A percentile compares a stretch with the other conserved stretches of the same genome.
Conservation (phyloP, 1,140 invertebrate genomes). For the Drosophila littoralis region DNA sequence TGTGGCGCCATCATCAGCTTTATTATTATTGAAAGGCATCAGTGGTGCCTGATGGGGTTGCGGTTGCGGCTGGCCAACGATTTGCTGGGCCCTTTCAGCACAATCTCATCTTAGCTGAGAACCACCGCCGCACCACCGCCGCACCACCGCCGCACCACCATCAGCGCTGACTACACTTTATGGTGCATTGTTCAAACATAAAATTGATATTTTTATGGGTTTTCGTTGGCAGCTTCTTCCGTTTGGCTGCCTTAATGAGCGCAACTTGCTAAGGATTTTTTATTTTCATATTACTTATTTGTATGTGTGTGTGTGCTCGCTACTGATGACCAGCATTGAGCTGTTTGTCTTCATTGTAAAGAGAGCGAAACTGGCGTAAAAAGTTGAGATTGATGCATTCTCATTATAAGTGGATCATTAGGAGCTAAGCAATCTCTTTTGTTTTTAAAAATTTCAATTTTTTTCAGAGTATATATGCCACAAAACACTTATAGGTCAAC, state of each 20-base stretch:
- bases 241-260: constrained; percentile 32
- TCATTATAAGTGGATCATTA: not conserved
- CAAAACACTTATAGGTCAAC: no score
- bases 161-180: constrained; percentile 37
- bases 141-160: not conserved
- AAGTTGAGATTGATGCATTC: not conserved
- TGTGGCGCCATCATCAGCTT: constrained; percentile 40
- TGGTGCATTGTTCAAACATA: constrained; percentile 65
- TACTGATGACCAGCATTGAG: constrained; percentile 16
- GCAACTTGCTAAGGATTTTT: constrained; percentile 21
- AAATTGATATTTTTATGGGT: constrained; percentile 67
- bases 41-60: constrained; percentile 23
- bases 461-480: not conserved
- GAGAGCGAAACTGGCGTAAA: not conserved
- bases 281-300: constrained; percentile 3
- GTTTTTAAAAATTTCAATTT: not conserved
- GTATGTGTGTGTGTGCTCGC: not conserved
- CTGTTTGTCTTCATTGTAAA: constrained; percentile 14
- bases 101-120: constrained; percentile 37
- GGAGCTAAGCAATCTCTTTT: not conserved
- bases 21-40: constrained; percentile 61
- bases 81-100: constrained; percentile 33
- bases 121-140: not conserved
- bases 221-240: constrained; percentile 32
- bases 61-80: constrained; percentile 16